Evolutionary conservation across 2,113 vertebrate species (phyloP), one percentile per base, ranked within the genome.

Genomic region (Catharus minimus): DNA sequence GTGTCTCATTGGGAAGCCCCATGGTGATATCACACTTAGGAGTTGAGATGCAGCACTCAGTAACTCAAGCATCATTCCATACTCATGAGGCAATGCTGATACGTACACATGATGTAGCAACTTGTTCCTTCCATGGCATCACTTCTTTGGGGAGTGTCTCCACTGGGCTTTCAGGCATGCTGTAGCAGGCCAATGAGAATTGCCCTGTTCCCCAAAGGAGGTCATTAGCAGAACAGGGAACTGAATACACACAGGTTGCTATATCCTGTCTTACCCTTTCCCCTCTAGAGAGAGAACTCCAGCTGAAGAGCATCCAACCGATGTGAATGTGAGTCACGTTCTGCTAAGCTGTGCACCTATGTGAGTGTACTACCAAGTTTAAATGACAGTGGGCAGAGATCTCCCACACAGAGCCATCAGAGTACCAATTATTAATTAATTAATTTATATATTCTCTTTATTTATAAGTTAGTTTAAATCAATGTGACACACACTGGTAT

Each of bases 381-480:
- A 85, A 84, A 76, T 92, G 86, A 85, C 75, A 68, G 24, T 33
- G 89, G 83, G 77, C 81, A 89, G 67, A 84, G 84, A 89, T 81
- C 52, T 95, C 92, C 90, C 86, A 80, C 27, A 3, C 67, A 56
- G 81, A 93, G 55, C 83, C 89, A 86, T 93, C 83, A 69, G 58
- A 39, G 39, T 19, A 74, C 52, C 10, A 3, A 60, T 65, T 69
- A 67, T 92, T 90, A 89, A 77, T 91, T 62, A 65, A 49, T 93
- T 78, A 88, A 89, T 94, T 85, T 91, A 92, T 56, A 60, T 83
- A 83, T 93, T 76, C 43, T 77, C 74, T 87, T 89, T 85, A 93
- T 58, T 55, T 75, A 91, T 93, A 89, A 89, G 94, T 94, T 82
- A 56, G 77, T 87, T 89, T 89, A 92, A 94, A 92, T 94, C 92